Base-by-base conservation (phyloP, 30 jellyfish, hydroid and myxozoan genomes). In the Morbakka virulenta region DNA sequence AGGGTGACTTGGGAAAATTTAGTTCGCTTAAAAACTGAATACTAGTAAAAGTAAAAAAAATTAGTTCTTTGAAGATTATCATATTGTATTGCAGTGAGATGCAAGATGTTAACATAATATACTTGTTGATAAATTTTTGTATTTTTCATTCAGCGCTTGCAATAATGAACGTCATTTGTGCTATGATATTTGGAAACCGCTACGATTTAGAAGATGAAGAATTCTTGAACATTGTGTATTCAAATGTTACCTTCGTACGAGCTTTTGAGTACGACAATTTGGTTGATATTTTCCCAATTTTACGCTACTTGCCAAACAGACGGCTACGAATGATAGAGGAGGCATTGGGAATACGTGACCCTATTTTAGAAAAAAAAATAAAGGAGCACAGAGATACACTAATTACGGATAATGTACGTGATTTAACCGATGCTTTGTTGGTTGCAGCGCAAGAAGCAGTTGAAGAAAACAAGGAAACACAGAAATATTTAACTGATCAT, bases 201-300 rank as follows among this genome's bases (percentile, higher is more conserved):
- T 86, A 86, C 50, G 96, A 86, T 32, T 31, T 86, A 14, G 82
- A 79, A 31, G 96, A 86, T 52, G 87, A 76, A 34, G 96, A 86
- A 57, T 86, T 86, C 68, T 83, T 76, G n/a, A 35, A 66, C 83
- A 76, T 86, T 64, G 72, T 86, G 31, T 24, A 77, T 33, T 86
- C 96, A 32, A 86, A 79, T 50, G 79, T 82, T 20, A 69, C 88
- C 0, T 86, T 86, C 25, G 96, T 86, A 26, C 74, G 96, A 17
- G 96, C 92, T 6, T 86, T 86, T 57, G 96, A 86, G 47, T 86
- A 86, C 79, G 96, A 86, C 79, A 86, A 82, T 32, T 84, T 77
- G 61, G 88, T 86, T 35, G 96, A 86, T 62, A 82, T 86, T 2
- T 86, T 86, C 71, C 96, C 96, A 41, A 11, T 77, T 29, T 81